Conservation (phyloP, 2,797 vertebrate genomes). For the Antennarius maculatus region DNA sequence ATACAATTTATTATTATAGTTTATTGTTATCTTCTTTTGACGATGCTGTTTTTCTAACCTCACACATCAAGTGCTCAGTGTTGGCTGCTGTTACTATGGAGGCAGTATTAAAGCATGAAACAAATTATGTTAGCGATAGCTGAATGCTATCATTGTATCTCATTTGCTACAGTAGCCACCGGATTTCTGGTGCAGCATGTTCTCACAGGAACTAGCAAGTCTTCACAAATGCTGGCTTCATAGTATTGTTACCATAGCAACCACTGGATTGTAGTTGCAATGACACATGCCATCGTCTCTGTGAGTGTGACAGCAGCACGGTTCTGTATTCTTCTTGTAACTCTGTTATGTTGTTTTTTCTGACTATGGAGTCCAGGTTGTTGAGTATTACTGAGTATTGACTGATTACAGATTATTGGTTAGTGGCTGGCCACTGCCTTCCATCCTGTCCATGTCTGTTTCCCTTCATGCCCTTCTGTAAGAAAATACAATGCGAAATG, state of each 20-base stretch:
- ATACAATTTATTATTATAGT: neutral
- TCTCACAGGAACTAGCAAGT: neutral
- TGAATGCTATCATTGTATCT: neutral
- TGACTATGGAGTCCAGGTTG: constrained; percentile 37
- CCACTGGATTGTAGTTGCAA: constrained; percentile 17
- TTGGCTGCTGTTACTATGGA: constrained; percentile 49
- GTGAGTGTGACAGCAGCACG: constrained; percentile 69
- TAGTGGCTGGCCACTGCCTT: constrained; percentile 86
- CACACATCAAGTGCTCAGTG: neutral
- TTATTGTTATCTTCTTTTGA: neutral
- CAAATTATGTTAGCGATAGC: neutral
- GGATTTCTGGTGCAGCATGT: neutral
- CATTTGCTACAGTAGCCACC: neutral
- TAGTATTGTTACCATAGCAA: constrained; percentile 17
- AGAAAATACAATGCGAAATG: constrained; percentile 73
- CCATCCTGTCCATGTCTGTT: constrained; percentile 71
- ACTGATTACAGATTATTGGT: constrained; percentile 66
- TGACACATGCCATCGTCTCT: constrained; percentile 10
- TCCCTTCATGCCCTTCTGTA: constrained; percentile 78
- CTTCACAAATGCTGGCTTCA: neutral
- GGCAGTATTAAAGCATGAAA: constrained; percentile 1
- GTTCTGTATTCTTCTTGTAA: constrained; percentile 41
- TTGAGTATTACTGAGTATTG: constrained; percentile 26
- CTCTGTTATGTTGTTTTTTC: constrained; percentile 49
- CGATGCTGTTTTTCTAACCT: neutral